These are phyloP conservation scores for Andinoacara biseriatus DNA, from an alignment of 2,113 vertebrate species.

Conservation along the genomic window DNA sequence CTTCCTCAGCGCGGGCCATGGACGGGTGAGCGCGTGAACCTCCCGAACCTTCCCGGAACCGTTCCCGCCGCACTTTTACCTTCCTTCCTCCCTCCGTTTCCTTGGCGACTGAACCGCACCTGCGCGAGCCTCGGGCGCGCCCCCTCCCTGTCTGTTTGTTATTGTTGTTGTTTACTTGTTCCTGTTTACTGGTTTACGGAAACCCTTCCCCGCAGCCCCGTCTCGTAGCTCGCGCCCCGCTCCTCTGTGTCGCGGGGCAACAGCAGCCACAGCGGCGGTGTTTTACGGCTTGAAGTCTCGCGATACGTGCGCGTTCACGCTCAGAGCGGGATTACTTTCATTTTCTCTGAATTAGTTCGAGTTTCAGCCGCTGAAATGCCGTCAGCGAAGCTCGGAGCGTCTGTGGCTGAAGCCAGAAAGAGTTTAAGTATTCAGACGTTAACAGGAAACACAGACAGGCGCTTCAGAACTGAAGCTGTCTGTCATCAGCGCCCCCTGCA, in stretches of 20 bases:
- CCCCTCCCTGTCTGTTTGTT: neutral
- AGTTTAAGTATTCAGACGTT: neutral
- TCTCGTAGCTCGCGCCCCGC: neutral
- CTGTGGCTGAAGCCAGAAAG: neutral
- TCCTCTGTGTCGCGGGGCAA: conserved; percentile 19
- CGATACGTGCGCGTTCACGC: conserved; percentile 9
- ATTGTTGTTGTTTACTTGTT: conserved; percentile 45
- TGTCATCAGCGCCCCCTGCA: neutral
- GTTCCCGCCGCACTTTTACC: neutral
- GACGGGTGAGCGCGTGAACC: conserved; percentile 57
- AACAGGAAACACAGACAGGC: neutral
- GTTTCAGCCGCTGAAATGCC: neutral
- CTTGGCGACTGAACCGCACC: conserved; percentile 56
- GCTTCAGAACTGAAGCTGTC: neutral
- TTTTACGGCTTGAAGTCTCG: conserved; percentile 33
- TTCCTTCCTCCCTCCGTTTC: conserved; percentile 39
- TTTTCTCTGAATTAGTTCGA: neutral
- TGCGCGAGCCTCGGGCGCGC: conserved; percentile 32
- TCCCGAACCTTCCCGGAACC: neutral
- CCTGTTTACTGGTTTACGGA: conserved; percentile 38
- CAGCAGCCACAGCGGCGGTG: neutral
- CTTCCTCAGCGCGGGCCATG: conserved; percentile 51
- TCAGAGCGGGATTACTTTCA: neutral
- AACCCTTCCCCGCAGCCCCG: neutral
- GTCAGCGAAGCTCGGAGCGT: neutral